phyloP scores from a whole-genome alignment of 2,113 vertebrate species.

The Isurus oxyrinchus region DNA sequence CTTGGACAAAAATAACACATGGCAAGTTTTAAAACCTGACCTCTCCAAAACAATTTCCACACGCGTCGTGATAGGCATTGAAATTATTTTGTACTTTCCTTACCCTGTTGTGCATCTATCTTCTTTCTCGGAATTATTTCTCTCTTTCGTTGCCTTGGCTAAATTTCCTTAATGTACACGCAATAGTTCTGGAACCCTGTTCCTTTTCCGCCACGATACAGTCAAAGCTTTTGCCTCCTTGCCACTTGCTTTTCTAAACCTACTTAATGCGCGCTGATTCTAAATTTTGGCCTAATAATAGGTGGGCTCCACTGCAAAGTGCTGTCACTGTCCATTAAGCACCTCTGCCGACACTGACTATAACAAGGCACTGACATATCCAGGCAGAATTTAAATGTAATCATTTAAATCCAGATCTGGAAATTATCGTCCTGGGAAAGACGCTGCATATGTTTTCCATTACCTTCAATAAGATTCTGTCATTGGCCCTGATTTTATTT shows the following conservation, averaged over 20 bases:
- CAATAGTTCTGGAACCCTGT: background rate
- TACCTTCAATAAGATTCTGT: background rate
- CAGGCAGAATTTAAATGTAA: background rate
- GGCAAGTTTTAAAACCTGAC: background rate
- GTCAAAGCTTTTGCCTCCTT: background rate
- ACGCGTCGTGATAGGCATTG: background rate
- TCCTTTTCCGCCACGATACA: background rate
- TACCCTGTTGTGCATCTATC: background rate
- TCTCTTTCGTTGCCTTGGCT: background rate
- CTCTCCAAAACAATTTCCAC: background rate
- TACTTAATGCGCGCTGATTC: background rate
- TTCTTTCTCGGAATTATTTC: background rate
- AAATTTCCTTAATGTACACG: background rate
- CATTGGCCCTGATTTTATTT: background rate
- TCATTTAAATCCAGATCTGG: background rate
- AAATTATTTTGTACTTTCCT: background rate
- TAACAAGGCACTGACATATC: background rate
- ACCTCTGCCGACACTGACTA: background rate
- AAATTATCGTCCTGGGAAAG: background rate
- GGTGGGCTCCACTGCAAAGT: background rate
- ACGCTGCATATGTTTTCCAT: background rate
- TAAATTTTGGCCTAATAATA: background rate
- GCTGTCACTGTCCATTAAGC: background rate
- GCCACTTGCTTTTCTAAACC: background rate
- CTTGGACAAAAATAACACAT: background rate